Base-by-base conservation (phyloP, 2,113 vertebrate species). In the Platysternon megacephalum region DNA sequence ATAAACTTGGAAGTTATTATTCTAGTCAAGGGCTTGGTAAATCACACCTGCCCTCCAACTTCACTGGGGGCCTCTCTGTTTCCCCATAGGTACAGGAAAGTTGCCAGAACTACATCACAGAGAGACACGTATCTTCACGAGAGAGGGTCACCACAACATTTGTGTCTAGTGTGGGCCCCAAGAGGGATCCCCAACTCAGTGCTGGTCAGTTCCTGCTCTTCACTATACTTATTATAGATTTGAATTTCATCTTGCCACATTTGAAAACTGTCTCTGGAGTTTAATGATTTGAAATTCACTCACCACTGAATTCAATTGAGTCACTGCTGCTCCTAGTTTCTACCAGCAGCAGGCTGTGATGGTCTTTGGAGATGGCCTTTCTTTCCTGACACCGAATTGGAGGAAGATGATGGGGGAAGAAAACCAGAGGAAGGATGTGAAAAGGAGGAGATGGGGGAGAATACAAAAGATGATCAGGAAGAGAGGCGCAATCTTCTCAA, bases 261-360 rank as follows among this genome's bases (percentile, higher is more conserved):
- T 95, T 95, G 95, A 95, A 87, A 94, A 92, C 89, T 58, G 86
- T 91, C 93, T 94, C 56, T 1, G 81, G 87, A 95, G 79, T 1
- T 1, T 81, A 94, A 93, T 89, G 97, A 90, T 93, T 96, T 92
- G 76, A 93, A 93, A 95, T 91, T 88, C 95, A 87, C 93, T 96
- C 79, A 26, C 46, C 10, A 4, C 91, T 10, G 12, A 88, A 95
- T 92, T 96, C 96, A 95, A 68, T 11, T 87, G 94, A 94, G 88
- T 86, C 1, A 93, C 48, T 28, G 91, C 39, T 29, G 95, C 93
- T 26, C 80, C 83, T 26, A 21, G 82, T 5, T 89, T 91, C 93
- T 81, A 52, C 19, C 56, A 49, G 84, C 32, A 74, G 92, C 95
- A 0, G 90, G 95, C 39, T 9, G 96, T 96, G 96, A 93, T 95